Base-by-base conservation (phyloP, 2,797 vertebrate species). In the Danio albolineatus region DNA sequence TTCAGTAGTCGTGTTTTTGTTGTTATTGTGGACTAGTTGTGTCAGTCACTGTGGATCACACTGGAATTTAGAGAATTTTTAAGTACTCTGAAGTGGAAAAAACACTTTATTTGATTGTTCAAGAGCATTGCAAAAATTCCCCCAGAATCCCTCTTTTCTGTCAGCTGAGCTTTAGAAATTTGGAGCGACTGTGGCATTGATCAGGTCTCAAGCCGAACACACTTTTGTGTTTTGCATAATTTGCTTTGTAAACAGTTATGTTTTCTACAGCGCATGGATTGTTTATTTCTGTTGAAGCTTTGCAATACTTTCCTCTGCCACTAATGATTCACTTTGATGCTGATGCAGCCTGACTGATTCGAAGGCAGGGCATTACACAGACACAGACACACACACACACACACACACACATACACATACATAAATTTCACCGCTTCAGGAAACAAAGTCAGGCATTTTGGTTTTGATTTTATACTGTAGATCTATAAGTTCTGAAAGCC, bases 261-360 rank as follows among this genome's bases (percentile, higher is more conserved):
- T 71, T 66, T 70, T 80, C 21, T 64, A n/a, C 60, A 57, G 49
- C 69, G 17, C 48, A 56, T 79, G 49, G 16, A 79, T 65, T 39
- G 69, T 65, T 79, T 73, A 19, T 73, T 62, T 79, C 44, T 72
- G 43, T 74, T 74, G 48, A 75, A 62, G 56, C 38, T 76, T 61
- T 74, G 59, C 48, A 51, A 67, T 78, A 69, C 70, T 76, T 81
- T 83, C 71, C 71, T 53, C 64, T 75, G 49, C 71, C 41, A 46
- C 82, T 85, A 79, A 85, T 83, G 75, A 83, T 66, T 78, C 76
- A 79, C 56, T 87, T 82, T 92, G 90, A 92, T 76, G 69, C 84
- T 92, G 88, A 93, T 91, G 69, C 16, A 3, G 89, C 69, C 84
- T 1, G 90, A 89, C 86, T 54, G 88, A 86, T 84, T 88, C 84